These are phyloP conservation scores for Rousettus madagascariensis DNA, from an alignment of 2,797 vertebrate genomes.

Conservation along the genomic window DNA sequence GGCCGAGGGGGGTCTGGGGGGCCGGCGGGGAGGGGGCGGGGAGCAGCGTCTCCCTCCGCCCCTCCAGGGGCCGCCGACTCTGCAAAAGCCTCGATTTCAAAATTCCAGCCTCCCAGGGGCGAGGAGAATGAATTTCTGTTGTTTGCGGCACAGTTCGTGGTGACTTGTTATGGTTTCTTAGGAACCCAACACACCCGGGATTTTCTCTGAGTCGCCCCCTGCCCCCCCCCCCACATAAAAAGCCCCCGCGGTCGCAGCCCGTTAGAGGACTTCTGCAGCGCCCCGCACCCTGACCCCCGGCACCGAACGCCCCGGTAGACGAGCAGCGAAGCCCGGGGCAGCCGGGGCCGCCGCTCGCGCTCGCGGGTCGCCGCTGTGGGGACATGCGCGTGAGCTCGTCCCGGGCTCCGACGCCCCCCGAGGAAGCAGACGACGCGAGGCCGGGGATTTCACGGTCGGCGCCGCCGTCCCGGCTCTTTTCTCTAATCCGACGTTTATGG, in stretches of 20 bases:
- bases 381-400: rapidly evolving
- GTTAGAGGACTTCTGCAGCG: background rate
- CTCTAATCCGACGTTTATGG: background rate
- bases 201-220: background rate
- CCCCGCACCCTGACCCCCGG: background rate
- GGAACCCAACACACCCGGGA: background rate
- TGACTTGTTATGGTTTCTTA: rapidly evolving
- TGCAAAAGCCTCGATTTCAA: background rate
- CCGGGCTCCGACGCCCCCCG: background rate
- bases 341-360: rapidly evolving
- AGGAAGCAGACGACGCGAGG: background rate
- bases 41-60: no score
- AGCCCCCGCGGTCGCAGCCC: rapidly evolving
- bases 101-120: background rate
- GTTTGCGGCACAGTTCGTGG: background rate
- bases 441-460: background rate
- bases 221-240: no score
- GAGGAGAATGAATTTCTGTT: background rate
- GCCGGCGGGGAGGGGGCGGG: rapidly evolving
- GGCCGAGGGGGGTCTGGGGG: no score
- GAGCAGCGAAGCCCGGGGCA: rapidly evolving
- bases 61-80: no score
- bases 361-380: no score
- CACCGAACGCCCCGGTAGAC: background rate
- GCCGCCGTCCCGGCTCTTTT: background rate